These are phyloP conservation scores for Sturmia bella DNA, from an alignment of 2,888 invertebrate genomes.

Conservation along the genomic window DNA sequence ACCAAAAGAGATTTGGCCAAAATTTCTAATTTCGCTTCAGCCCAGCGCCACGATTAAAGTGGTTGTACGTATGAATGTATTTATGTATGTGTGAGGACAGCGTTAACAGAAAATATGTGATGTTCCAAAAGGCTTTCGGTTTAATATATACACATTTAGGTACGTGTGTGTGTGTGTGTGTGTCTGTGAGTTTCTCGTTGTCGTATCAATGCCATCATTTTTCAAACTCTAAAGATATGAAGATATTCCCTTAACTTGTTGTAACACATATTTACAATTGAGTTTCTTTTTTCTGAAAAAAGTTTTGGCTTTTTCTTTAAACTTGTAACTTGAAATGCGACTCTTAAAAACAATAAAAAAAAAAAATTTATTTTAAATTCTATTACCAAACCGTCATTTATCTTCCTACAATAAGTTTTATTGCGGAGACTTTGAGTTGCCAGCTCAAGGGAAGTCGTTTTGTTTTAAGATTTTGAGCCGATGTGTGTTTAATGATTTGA, in stretches of 20 bases:
- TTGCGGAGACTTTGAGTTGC: constrained; percentile 19
- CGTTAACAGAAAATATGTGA: constrained; percentile 17
- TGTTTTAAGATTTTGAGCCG: too few species aligned
- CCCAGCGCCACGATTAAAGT: neutral
- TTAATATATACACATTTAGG: neutral
- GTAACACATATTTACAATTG: neutral
- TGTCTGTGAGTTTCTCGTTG: constrained; percentile 38
- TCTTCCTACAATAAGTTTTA: constrained; percentile 38
- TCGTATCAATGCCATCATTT: constrained; percentile 52
- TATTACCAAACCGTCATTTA: constrained; percentile 38
- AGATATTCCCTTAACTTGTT: constrained; percentile 14
- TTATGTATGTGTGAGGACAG: constrained; percentile 12
- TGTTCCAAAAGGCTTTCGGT: constrained; percentile 14
- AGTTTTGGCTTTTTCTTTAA: constrained; percentile 21
- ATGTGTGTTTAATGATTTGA: too few species aligned
- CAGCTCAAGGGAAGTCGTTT: neutral
- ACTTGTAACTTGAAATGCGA: constrained; percentile 9
- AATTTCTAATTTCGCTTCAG: constrained; percentile 14
- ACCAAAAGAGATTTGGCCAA: neutral
- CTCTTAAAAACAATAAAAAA: neutral
- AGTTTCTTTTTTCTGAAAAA: neutral
- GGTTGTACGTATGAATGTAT: too few species aligned
- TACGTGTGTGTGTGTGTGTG: neutral
- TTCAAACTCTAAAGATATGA: constrained; percentile 30
- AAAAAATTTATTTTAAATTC: constrained; percentile 27